Percentiles rank a stretch among this genome's conserved stretches.
Evolutionary conservation across 2,113 vertebrate species (phyloP).

Genomic region (Zootoca vivipara): DNA sequence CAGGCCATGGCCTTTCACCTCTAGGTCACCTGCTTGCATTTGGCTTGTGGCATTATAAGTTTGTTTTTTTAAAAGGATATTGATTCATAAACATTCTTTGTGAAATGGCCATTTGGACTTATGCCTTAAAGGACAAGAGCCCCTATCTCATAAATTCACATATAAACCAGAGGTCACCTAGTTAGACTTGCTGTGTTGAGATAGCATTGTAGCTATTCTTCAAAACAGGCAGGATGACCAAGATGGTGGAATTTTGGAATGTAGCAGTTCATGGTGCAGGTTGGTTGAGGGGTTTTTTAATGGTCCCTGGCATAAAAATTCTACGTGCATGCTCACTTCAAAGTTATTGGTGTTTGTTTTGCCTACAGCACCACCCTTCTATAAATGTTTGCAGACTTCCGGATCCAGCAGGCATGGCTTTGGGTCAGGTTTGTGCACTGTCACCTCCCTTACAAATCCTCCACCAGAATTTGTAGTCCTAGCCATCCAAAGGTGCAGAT

Average conservation of each 20-base stretch:
- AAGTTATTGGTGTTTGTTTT: not conserved
- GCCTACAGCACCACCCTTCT: not conserved
- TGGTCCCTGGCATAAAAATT: not conserved
- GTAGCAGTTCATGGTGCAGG: not conserved
- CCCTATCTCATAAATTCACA: constrained; percentile 10
- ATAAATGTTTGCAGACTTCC: not conserved
- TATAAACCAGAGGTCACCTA: not conserved
- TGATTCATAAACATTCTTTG: constrained; percentile 52
- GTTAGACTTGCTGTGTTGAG: not conserved
- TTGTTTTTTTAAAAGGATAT: constrained; percentile 31
- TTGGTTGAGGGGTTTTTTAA: not conserved
- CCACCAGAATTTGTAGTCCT: not conserved
- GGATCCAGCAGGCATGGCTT: not conserved
- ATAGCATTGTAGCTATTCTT: not conserved
- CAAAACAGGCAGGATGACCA: not conserved
- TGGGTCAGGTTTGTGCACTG: not conserved
- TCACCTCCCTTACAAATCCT: not conserved
- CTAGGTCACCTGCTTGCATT: constrained; percentile 20
- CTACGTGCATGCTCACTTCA: not conserved
- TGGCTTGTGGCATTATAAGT: constrained; percentile 37
- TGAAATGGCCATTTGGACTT: constrained; percentile 28
- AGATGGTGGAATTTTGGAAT: not conserved
- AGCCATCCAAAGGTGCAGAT: not conserved
- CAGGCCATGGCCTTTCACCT: not conserved
- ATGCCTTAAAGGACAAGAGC: constrained; percentile 18